Conservation (phyloP, 2,797 vertebrate genomes). For the Myiotriccus ornatus region DNA sequence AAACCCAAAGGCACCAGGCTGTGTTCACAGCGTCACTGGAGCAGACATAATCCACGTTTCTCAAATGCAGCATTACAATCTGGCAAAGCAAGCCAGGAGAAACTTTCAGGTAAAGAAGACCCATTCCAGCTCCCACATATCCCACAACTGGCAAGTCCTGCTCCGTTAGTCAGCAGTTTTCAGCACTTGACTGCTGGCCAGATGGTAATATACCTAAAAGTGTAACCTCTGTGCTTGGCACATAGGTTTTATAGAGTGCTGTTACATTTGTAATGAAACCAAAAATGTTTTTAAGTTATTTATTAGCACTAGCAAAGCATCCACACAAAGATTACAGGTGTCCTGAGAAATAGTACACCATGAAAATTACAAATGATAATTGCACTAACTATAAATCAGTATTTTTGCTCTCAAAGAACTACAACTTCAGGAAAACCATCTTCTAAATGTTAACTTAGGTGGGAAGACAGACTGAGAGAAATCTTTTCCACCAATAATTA, state of each 20-base stretch:
- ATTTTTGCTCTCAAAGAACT: not conserved
- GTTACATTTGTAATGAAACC: not conserved
- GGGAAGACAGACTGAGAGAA: not conserved
- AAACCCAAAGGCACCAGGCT: not conserved
- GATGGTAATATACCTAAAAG: not conserved
- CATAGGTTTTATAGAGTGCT: not conserved
- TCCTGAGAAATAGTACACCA: not conserved
- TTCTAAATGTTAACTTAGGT: not conserved
- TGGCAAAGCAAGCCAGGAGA: not conserved
- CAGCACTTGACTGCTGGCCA: not conserved
- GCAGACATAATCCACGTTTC: not conserved
- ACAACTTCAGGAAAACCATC: not conserved
- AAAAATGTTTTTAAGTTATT: not conserved
- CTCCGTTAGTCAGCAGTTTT: not conserved
- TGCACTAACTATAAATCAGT: not conserved
- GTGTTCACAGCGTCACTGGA: accelerated
- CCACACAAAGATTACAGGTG: not conserved
- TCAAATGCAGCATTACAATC: not conserved
- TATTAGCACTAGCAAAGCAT: not conserved
- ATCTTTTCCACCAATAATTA: not conserved
- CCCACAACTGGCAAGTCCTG: not conserved
- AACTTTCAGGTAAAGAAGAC: not conserved
- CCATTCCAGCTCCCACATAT: not conserved
- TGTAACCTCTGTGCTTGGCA: not conserved
- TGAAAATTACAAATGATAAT: not conserved